phyloP scores from a whole-genome alignment of 2,113 vertebrate genomes.

The Neotoma lepida region DNA sequence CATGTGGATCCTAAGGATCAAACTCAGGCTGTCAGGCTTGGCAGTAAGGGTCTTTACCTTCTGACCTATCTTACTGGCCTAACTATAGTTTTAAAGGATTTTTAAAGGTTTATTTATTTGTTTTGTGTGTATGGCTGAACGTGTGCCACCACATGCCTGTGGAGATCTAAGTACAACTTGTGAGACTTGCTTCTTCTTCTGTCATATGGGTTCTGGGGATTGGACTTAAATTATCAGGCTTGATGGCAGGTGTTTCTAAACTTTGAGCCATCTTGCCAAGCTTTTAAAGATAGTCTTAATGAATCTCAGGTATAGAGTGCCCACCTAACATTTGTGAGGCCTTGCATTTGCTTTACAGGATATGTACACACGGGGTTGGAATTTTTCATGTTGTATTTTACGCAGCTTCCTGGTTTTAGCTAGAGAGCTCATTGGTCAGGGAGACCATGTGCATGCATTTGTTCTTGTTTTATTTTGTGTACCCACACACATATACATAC shows the following conservation, averaged over 20 bases:
- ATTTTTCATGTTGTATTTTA: accelerated
- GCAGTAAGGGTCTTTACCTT: neutral
- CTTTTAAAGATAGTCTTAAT: neutral
- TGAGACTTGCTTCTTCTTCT: neutral
- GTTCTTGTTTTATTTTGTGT: neutral
- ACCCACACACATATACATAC: neutral
- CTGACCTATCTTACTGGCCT: neutral
- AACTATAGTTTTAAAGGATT: neutral
- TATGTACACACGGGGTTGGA: neutral
- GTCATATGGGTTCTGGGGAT: neutral
- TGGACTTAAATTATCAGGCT: neutral
- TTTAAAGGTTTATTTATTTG: neutral
- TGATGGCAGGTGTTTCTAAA: neutral
- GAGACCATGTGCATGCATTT: accelerated
- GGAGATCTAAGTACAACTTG: neutral
- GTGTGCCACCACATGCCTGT: neutral
- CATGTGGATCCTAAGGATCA: neutral
- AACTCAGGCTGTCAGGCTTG: neutral
- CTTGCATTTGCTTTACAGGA: neutral
- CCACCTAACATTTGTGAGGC: neutral
- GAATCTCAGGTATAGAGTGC: neutral
- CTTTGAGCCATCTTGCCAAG: neutral
- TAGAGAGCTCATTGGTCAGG: no score
- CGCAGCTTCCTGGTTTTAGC: neutral
- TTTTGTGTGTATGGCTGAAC: neutral